A percentile compares a stretch with the other conserved stretches of the same genome.
Evolutionary conservation across 2,797 vertebrate species (phyloP).

Genomic region (Pantherophis vulpinus): DNA sequence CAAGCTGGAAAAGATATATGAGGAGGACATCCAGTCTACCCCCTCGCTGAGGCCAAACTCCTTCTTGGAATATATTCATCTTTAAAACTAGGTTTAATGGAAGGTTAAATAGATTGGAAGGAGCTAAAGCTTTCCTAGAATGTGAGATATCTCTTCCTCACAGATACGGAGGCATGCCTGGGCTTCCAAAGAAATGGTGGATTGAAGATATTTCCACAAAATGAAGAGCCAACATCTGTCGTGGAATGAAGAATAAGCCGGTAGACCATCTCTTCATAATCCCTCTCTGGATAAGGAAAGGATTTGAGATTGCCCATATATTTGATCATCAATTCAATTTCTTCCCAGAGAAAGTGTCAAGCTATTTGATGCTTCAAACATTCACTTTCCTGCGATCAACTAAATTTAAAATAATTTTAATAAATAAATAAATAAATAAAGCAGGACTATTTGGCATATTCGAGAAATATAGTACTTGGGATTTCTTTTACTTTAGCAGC

Average conservation of each 20-base stretch:
- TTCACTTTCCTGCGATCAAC: slow-evolving; percentile 44
- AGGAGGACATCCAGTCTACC: slow-evolving; percentile 67
- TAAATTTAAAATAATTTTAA: background rate
- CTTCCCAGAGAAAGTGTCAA: slow-evolving; percentile 44
- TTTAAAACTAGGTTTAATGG: slow-evolving; percentile 60
- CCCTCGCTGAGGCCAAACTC: slow-evolving; percentile 62
- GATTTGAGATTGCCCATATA: background rate
- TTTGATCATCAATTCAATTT: slow-evolving; percentile 52
- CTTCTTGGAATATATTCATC: slow-evolving; percentile 66
- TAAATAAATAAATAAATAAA: slow-evolving; percentile 8
- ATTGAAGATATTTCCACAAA: background rate
- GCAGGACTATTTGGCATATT: slow-evolving; percentile 27
- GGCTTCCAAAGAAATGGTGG: slow-evolving; percentile 49
- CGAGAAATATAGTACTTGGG: background rate
- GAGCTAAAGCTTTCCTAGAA: slow-evolving; percentile 65
- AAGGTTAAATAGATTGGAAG: slow-evolving; percentile 68
- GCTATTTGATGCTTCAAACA: slow-evolving; percentile 43
- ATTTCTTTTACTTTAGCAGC: background rate
- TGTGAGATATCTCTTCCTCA: slow-evolving; percentile 66
- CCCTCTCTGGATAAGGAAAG: background rate
- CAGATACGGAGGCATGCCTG: slow-evolving; percentile 65
- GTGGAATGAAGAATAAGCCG: background rate
- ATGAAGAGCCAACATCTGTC: background rate
- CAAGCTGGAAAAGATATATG: slow-evolving; percentile 66
- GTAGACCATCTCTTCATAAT: background rate